phyloP scores from a whole-genome alignment of 2,797 vertebrate species.

The Thripadectes ignobilis region DNA sequence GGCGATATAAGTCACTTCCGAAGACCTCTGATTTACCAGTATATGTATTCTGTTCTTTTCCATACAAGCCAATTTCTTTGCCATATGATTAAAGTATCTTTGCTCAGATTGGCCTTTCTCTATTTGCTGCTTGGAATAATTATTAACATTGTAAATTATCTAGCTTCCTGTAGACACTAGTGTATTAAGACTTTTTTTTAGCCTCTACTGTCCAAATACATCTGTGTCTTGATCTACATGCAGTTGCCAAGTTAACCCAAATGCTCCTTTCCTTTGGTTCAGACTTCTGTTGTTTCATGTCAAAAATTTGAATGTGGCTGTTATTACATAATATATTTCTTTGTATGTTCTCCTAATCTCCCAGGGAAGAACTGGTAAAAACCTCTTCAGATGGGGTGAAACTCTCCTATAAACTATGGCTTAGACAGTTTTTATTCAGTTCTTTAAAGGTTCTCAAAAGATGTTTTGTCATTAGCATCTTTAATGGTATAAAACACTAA shows the following conservation, averaged over 20 bases:
- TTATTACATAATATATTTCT: not conserved
- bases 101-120: not conserved
- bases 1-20: not conserved
- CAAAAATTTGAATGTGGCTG: not conserved
- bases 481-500: not conserved
- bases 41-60: not conserved
- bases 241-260: not conserved
- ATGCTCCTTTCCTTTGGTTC: not conserved
- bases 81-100: not conserved
- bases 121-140: not conserved
- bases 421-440: not conserved
- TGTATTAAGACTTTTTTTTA: not conserved
- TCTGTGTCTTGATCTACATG: too few relatives aligned
- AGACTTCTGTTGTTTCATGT: not conserved
- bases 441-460: not conserved
- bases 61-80: not conserved
- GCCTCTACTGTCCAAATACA: not conserved
- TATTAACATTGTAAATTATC: not conserved
- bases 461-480: not conserved
- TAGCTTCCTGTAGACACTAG: not conserved
- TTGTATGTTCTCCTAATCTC: not conserved
- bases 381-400: not conserved
- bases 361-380: not conserved
- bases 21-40: not conserved
- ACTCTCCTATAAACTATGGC: not conserved